These are phyloP conservation scores for Rhea pennata DNA, from an alignment of 2,113 vertebrate species.

Conservation along the genomic window DNA sequence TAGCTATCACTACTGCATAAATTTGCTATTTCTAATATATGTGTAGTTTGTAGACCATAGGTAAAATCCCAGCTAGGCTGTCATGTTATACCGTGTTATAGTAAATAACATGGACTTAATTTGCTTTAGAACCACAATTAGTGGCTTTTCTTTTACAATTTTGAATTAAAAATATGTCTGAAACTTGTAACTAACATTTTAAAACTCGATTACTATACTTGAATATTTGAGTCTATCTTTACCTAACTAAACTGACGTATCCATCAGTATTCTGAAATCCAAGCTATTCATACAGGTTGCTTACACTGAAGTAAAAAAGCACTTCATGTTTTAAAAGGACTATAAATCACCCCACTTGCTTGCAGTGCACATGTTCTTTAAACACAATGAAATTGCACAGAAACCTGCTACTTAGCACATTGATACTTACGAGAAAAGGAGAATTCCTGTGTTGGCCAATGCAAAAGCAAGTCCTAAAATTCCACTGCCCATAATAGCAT, in stretches of 20 bases:
- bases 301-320: neutral
- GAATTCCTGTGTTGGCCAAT: constrained; percentile 83
- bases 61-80: neutral
- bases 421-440: constrained; percentile 82
- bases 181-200: neutral
- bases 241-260: neutral
- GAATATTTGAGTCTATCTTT: neutral
- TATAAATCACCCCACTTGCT: neutral
- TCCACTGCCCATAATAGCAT: constrained; percentile 85
- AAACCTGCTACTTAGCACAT: neutral
- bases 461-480: constrained; percentile 84
- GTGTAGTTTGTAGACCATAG: neutral
- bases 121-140: neutral
- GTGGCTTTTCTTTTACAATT: neutral
- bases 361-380: neutral
- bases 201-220: neutral
- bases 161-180: neutral
- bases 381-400: neutral
- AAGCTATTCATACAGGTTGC: neutral
- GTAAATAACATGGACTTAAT: neutral
- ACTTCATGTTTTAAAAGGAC: neutral
- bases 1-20: neutral
- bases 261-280: neutral
- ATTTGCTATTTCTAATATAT: neutral
- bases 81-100: neutral